Evolutionary conservation across 1,140 invertebrate genomes (phyloP).

Genomic region (Nasonia vitripennis): DNA sequence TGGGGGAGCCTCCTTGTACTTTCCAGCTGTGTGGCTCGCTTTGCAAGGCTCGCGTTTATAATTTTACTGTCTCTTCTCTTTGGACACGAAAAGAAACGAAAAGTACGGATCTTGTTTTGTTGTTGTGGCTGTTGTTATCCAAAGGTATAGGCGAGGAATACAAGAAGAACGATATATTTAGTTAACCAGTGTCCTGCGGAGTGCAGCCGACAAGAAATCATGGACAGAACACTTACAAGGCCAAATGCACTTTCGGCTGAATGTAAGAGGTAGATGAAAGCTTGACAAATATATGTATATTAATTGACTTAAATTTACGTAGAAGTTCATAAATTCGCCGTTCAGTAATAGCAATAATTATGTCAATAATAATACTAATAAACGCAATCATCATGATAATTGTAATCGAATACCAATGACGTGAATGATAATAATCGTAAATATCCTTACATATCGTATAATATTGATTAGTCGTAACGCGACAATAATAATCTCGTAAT

Average conservation of each 20-base stretch:
- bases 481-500: background rate
- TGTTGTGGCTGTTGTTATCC: background rate
- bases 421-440: background rate
- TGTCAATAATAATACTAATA: background rate
- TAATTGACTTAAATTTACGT: slow-evolving; percentile 46
- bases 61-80: background rate
- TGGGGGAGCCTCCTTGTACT: background rate
- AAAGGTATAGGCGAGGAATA: slow-evolving; percentile 15
- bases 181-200: slow-evolving; percentile 25
- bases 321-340: slow-evolving; percentile 22
- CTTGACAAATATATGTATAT: slow-evolving; percentile 38
- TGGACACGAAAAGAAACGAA: background rate
- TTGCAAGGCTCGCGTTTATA: background rate
- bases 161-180: slow-evolving; percentile 25
- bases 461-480: background rate
- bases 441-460: background rate
- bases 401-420: background rate
- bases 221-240: slow-evolving; percentile 42
- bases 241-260: slow-evolving; percentile 37
- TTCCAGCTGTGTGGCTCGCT: background rate
- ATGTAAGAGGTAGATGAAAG: slow-evolving; percentile 46
- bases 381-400: background rate
- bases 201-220: slow-evolving; percentile 9
- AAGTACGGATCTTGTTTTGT: background rate
- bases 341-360: slow-evolving; percentile 26